Percentiles rank a stretch among this genome's conserved stretches.
phyloP scores from a whole-genome alignment of 2,797 vertebrate genomes.

The Gobio occitaniae region DNA sequence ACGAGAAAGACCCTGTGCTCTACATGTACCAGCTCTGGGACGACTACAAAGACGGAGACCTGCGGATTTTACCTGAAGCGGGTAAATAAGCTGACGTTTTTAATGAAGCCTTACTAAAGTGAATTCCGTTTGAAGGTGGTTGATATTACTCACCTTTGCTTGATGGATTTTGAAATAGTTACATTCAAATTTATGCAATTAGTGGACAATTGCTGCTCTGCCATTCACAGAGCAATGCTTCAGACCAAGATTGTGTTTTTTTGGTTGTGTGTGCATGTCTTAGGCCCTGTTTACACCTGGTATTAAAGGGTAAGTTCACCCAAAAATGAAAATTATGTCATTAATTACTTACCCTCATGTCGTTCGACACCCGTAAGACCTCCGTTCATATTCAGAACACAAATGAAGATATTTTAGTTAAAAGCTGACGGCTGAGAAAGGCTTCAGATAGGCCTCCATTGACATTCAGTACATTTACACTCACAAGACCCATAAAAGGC shows the following conservation, averaged over 20 bases:
- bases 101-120: neutral
- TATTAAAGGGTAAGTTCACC: too few species aligned
- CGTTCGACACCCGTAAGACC: too few species aligned
- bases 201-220: neutral
- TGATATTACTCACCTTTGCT: neutral
- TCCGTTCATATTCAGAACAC: too few species aligned
- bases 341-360: too few species aligned
- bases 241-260: neutral
- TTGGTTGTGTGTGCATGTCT: neutral
- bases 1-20: slow-evolving; percentile 86
- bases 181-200: neutral
- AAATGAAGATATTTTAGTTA: too few species aligned
- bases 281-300: too few species aligned
- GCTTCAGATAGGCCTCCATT: too few species aligned
- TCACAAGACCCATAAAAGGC: too few species aligned
- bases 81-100: slow-evolving; percentile 63
- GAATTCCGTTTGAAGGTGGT: neutral
- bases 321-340: too few species aligned
- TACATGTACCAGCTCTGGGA: slow-evolving; percentile 89
- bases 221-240: neutral
- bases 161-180: neutral
- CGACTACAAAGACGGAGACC: slow-evolving; percentile 85
- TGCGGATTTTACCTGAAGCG: slow-evolving; percentile 84
- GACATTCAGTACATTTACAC: too few species aligned
- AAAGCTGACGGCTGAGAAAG: too few species aligned